These are phyloP conservation scores for Lasioglossum vierecki DNA, from an alignment of 2,888 invertebrate species.

Conservation along the genomic window DNA sequence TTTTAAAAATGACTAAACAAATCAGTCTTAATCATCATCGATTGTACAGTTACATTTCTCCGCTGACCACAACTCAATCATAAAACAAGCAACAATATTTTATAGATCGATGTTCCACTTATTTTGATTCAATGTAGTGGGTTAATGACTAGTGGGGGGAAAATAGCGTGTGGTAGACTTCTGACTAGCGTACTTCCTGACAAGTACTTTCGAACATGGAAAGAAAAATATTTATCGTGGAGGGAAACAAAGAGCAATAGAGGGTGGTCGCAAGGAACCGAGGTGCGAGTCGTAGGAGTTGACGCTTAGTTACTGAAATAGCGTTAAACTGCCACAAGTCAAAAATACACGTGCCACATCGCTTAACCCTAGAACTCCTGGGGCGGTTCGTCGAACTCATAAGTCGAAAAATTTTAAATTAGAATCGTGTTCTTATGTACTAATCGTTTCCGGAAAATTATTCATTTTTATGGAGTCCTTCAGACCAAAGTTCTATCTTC, in stretches of 20 bases:
- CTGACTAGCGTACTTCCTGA: neutral
- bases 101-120: no score
- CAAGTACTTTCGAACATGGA: slow-evolving; percentile 11
- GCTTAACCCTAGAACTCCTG: slow-evolving; percentile 43
- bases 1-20: no score
- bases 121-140: no score
- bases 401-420: slow-evolving; percentile 12
- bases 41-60: no score
- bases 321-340: slow-evolving; percentile 72
- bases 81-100: no score
- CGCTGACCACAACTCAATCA: no score
- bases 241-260: slow-evolving; percentile 23
- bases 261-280: slow-evolving; percentile 38
- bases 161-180: neutral
- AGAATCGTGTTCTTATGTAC: neutral
- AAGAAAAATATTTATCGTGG: slow-evolving; percentile 29
- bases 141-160: neutral
- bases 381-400: slow-evolving; percentile 29
- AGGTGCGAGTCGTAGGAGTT: slow-evolving; percentile 51
- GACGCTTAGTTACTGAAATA: slow-evolving; percentile 71
- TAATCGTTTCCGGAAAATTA: neutral
- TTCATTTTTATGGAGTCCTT: neutral
- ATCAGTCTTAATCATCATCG: no score
- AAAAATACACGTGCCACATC: slow-evolving; percentile 69
- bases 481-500: neutral